Conservation (phyloP, 2,888 invertebrate genomes). For the Idaea dimidiata region DNA sequence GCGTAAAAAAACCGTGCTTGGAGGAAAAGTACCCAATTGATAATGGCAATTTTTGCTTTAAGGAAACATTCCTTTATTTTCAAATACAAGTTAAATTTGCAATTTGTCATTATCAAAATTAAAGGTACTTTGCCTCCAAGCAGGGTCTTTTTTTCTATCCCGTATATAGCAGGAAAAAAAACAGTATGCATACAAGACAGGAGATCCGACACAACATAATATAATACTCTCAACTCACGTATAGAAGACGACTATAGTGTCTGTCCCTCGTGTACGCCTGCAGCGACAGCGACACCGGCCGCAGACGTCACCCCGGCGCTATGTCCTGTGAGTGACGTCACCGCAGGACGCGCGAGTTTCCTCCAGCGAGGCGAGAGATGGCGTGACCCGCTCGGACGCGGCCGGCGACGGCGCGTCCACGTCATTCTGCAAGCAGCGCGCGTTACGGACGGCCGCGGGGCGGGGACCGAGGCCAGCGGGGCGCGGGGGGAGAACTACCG, state of each 20-base stretch:
- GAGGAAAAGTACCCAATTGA: too few species aligned
- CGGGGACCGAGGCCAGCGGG: constrained; percentile 21
- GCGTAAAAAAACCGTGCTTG: too few species aligned
- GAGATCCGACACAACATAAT: neutral
- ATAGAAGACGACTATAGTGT: constrained; percentile 23
- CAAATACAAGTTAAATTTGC: too few species aligned
- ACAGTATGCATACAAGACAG: neutral
- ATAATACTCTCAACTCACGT: constrained; percentile 25
- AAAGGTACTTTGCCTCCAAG: too few species aligned
- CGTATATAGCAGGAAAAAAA: too few species aligned
- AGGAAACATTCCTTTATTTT: too few species aligned
- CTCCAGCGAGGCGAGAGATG: constrained; percentile 51
- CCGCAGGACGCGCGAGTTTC: constrained; percentile 23
- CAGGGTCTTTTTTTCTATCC: too few species aligned
- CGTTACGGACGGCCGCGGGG: constrained; percentile 18
- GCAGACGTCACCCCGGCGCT: constrained; percentile 26
- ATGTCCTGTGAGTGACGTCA: constrained; percentile 31
- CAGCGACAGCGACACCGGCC: constrained; percentile 19
- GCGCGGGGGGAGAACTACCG: constrained; percentile 16
- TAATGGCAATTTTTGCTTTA: too few species aligned
- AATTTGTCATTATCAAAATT: too few species aligned
- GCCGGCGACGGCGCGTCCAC: constrained; percentile 76
- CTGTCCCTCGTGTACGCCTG: constrained; percentile 3
- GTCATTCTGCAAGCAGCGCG: constrained; percentile 79
- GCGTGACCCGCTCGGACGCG: constrained; percentile 58